Base-by-base conservation (phyloP, 2,113 vertebrate species). In the Myocastor coypus region DNA sequence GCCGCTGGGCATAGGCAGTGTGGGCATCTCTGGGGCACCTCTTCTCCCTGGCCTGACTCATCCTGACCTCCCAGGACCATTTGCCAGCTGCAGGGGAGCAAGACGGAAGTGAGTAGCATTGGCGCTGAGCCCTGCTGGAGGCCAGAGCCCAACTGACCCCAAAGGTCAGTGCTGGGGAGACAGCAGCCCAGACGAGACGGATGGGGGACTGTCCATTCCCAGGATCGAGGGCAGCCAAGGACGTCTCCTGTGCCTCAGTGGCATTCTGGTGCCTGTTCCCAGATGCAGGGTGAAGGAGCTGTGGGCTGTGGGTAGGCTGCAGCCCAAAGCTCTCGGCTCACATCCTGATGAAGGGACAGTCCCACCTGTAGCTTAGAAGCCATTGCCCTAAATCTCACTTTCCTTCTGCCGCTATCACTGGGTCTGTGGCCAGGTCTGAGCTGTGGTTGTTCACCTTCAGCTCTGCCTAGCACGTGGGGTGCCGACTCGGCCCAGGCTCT, bases 391-490 rank as follows among this genome's bases (percentile, higher is more conserved):
- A 59, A 59, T 26, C 26, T 7, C 26, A 11, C 32, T 5, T 19
- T 3, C 12, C 32, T 8, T 8, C n/a, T 22, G 16, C 24, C 30
- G 37, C n/a, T 37, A 59, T 46, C 71, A 0, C 3, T 24, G 40
- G 28, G 77, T 37, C 20, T 20, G 52, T 46, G 50, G 8, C 50
- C 24, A 52, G 8, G 10, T 30, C 69, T 19, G 8, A 88, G 1
- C 26, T 8, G 0, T 30, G 32, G 0, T 30, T 63, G 37, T 20
- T 42, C 10, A 46, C 14, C 78, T 8, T 2, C 55, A 5, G 7
- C 69, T 88, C n/a, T 3, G 2, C 84, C 28, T n/a, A 0, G 9
- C 1, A 20, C 12, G 6, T 2, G 3, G 3, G 0, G 1, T 24
- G 16, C 4, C 10, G 4, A 12, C 0, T 3, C 8, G 34, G 66